phyloP scores from a whole-genome alignment of 2,113 vertebrate genomes.

The Neotoma lepida region DNA sequence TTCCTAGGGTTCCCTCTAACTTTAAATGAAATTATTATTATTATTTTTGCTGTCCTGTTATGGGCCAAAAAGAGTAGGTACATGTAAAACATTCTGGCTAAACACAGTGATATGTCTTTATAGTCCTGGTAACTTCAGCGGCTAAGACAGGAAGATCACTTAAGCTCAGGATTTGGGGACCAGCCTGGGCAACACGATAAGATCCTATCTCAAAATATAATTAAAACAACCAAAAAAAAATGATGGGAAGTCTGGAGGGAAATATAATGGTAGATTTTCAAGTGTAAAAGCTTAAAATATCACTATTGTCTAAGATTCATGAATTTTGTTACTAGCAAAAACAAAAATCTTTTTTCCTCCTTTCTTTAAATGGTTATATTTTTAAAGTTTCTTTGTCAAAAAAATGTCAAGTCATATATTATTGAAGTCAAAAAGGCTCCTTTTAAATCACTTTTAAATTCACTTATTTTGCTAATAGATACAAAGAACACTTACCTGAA shows the following conservation, averaged over 20 bases:
- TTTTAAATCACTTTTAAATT: not conserved
- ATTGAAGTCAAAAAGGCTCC: not conserved
- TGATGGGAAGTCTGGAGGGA: not conserved
- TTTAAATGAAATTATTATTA: not conserved
- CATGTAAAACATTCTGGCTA: not conserved
- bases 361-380: not conserved
- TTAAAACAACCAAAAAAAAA: not conserved
- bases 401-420: not conserved
- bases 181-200: not conserved
- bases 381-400: slow-evolving; percentile 14
- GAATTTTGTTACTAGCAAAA: not conserved
- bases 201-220: not conserved
- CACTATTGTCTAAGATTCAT: not conserved
- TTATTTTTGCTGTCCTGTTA: not conserved
- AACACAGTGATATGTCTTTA: not conserved
- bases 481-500: not conserved
- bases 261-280: not conserved
- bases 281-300: slow-evolving; percentile 5
- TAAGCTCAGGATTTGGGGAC: not conserved
- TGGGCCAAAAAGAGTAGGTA: not conserved
- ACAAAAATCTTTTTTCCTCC: not conserved
- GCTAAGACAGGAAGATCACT: not conserved
- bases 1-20: not conserved
- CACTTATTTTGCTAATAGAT: slow-evolving; percentile 8
- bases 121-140: not conserved